Conservation (phyloP, 2,888 invertebrate genomes). For the Criorhina ranunculi region DNA sequence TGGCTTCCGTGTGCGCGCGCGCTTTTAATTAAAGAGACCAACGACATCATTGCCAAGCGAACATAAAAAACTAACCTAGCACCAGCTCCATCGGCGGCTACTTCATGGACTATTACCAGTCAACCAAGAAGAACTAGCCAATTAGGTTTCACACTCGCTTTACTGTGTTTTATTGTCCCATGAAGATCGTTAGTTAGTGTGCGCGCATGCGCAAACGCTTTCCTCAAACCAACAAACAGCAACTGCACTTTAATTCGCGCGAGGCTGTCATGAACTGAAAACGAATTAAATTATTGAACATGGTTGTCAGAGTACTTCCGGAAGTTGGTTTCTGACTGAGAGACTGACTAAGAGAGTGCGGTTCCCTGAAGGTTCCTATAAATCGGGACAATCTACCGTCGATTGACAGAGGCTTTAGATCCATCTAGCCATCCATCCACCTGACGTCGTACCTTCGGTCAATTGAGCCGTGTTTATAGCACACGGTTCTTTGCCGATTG, state of each 20-base stretch:
- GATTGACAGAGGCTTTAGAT: slow-evolving; percentile 67
- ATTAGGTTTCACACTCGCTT: slow-evolving; percentile 73
- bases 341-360: slow-evolving; percentile 37
- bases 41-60: slow-evolving; percentile 17
- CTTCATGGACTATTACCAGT: slow-evolving; percentile 23
- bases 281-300: slow-evolving; percentile 52
- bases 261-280: slow-evolving; percentile 67
- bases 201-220: slow-evolving; percentile 9
- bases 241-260: slow-evolving; percentile 50
- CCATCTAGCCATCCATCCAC: slow-evolving; percentile 12
- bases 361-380: too few species aligned
- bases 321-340: slow-evolving; percentile 30
- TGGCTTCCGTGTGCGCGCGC: slow-evolving; percentile 51
- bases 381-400: not conserved
- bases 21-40: slow-evolving; percentile 53
- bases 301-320: slow-evolving; percentile 55
- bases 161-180: slow-evolving; percentile 63
- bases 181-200: slow-evolving; percentile 46
- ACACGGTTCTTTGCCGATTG: slow-evolving; percentile 39
- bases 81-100: slow-evolving; percentile 14
- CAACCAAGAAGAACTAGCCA: slow-evolving; percentile 57
- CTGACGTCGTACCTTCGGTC: slow-evolving; percentile 41
- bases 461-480: slow-evolving; percentile 60
- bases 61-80: slow-evolving; percentile 20
- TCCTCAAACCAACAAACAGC: slow-evolving; percentile 11